Percentiles rank a stretch among this genome's conserved stretches.
Evolutionary conservation across 2,888 invertebrate genomes (phyloP).

Genomic region (Ditylenchus weischeri): DNA sequence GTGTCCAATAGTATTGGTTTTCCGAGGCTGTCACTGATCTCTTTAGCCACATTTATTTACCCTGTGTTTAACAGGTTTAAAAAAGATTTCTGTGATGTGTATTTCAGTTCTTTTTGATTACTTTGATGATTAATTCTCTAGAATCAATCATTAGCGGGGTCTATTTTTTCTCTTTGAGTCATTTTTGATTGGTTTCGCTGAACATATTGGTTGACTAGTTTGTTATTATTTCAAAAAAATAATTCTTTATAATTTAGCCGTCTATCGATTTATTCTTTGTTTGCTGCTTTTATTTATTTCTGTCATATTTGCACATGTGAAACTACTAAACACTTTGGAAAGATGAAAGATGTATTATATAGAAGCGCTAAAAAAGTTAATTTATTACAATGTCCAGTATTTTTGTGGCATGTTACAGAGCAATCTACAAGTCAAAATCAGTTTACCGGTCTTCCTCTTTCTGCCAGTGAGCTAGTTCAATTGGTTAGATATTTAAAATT

Average conservation of each 20-base stretch:
- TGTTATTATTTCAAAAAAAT: too few relatives aligned
- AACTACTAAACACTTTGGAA: too few relatives aligned
- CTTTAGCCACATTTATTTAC: too few relatives aligned
- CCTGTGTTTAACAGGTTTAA: too few relatives aligned
- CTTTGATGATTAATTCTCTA: neutral
- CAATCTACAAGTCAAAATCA: neutral
- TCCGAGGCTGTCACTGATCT: too few relatives aligned
- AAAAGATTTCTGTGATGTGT: too few relatives aligned
- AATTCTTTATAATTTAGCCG: neutral
- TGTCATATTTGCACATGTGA: too few relatives aligned
- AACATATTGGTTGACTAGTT: too few relatives aligned
- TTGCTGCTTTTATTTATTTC: neutral
- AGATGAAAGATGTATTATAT: too few relatives aligned
- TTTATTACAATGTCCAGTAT: constrained; percentile 5
- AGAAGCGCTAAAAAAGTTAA: neutral
- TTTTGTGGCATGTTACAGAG: neutral
- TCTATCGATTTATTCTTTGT: neutral
- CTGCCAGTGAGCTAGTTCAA: constrained; percentile 1
- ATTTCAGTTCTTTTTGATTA: too few relatives aligned
- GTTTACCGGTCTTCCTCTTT: neutral
- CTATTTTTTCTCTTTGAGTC: neutral
- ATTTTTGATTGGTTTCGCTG: too few relatives aligned
- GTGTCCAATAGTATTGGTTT: too few relatives aligned
- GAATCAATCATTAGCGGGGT: neutral
- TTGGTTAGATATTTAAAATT: neutral